Evolutionary conservation across 1,140 invertebrate genomes (phyloP).

Genomic region (Nixonia krombeini): DNA sequence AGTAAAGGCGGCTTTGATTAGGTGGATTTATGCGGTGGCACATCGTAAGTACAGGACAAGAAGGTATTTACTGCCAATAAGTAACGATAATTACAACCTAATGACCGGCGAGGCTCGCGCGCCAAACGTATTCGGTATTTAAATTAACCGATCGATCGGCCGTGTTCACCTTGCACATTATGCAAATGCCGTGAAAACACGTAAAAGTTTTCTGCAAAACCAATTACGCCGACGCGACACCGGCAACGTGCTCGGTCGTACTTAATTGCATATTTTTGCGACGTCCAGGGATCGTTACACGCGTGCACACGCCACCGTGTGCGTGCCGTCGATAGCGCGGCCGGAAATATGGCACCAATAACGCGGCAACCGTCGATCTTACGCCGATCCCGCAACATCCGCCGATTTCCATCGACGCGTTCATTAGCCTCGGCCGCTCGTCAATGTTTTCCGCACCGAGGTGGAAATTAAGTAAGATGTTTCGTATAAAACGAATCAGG

Average conservation of each 20-base stretch:
- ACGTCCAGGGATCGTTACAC: slow-evolving; percentile 14
- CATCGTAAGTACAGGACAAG: slow-evolving; percentile 30
- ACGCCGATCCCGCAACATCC: no score
- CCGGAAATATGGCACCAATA: slow-evolving; percentile 8
- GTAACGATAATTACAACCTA: slow-evolving; percentile 69
- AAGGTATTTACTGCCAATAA: slow-evolving; percentile 61
- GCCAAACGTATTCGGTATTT: slow-evolving; percentile 61
- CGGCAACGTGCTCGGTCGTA: slow-evolving; percentile 35
- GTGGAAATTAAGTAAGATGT: no score
- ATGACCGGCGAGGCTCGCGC: slow-evolving; percentile 51
- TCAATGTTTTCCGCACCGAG: neutral
- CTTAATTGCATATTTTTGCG: slow-evolving; percentile 34
- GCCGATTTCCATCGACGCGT: no score
- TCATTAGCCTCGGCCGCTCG: neutral
- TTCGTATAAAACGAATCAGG: no score
- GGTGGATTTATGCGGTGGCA: slow-evolving; percentile 52
- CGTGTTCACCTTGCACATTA: slow-evolving; percentile 58
- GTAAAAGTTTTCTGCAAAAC: slow-evolving; percentile 67
- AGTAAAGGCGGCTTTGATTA: slow-evolving; percentile 45
- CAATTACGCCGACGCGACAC: slow-evolving; percentile 66
- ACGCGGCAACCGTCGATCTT: no score
- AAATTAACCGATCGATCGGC: slow-evolving; percentile 69
- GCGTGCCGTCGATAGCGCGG: neutral
- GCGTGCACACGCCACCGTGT: no score
- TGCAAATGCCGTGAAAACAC: slow-evolving; percentile 68